These are phyloP conservation scores for Sanderia malayensis DNA, from an alignment of 30 jellyfish, hydroid and myxozoan species.

Conservation along the genomic window DNA sequence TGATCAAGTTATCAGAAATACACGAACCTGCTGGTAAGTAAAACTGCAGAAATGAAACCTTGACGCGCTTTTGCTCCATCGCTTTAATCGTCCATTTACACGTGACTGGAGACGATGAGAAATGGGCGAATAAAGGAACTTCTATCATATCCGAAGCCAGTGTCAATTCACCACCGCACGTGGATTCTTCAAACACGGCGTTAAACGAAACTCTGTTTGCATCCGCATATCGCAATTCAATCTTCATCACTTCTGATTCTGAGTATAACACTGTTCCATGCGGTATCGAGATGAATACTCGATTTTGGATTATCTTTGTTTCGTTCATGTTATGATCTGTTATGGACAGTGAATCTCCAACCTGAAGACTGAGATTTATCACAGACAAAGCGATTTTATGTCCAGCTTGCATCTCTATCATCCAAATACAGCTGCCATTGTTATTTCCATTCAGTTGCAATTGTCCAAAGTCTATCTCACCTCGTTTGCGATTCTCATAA, in stretches of 20 bases:
- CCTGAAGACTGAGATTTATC: conserved; percentile 14
- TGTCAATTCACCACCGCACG: conserved; percentile 66
- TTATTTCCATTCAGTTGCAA: background rate
- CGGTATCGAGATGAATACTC: conserved; percentile 9
- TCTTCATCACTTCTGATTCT: conserved; percentile 29
- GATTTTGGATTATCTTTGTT: conserved; percentile 25
- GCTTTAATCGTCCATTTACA: conserved; percentile 71
- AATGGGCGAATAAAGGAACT: conserved; percentile 69
- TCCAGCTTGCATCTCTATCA: conserved; percentile 56
- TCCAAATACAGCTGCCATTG: conserved; percentile 49
- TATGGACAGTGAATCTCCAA: conserved; percentile 49
- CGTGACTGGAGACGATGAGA: conserved; percentile 39
- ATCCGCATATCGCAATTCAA: conserved; percentile 28
- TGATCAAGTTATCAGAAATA: conserved; percentile 45
- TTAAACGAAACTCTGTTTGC: conserved; percentile 16
- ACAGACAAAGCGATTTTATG: conserved; percentile 56
- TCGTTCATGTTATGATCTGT: conserved; percentile 24
- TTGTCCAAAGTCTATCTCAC: background rate
- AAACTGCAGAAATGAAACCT: conserved; percentile 57
- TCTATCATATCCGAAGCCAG: conserved; percentile 46
- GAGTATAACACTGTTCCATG: conserved; percentile 80
- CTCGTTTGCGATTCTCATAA: background rate
- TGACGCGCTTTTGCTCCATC: conserved; percentile 32
- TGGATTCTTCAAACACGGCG: conserved; percentile 74
- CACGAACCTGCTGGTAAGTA: conserved; percentile 85